phyloP scores from a whole-genome alignment of 2,888 invertebrate genomes.

The Malacosoma neustria region DNA sequence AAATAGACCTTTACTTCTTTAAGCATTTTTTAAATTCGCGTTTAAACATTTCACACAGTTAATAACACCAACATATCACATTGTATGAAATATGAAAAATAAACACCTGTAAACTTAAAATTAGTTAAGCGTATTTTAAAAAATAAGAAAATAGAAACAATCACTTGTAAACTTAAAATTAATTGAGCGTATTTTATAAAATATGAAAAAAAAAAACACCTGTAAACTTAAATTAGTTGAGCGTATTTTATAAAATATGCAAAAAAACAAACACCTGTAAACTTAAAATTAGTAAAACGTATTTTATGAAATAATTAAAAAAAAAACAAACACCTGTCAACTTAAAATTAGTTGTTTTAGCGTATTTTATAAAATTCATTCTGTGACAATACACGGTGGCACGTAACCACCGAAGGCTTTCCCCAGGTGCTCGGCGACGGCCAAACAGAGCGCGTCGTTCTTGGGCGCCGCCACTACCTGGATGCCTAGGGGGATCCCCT shows the following conservation, averaged over 20 bases:
- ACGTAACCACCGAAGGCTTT: slow-evolving; percentile 81
- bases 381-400: slow-evolving; percentile 56
- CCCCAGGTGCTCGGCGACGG: slow-evolving; percentile 82
- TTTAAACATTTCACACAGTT: too few relatives aligned
- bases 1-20: too few relatives aligned
- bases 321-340: too few relatives aligned
- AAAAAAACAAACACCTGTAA: not conserved
- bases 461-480: slow-evolving; percentile 84
- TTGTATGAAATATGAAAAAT: not conserved
- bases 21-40: too few relatives aligned
- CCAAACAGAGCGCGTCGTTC: slow-evolving; percentile 82
- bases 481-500: slow-evolving; percentile 85
- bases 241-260: not conserved
- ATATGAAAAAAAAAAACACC: not conserved
- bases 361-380: too few relatives aligned
- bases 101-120: not conserved
- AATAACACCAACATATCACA: too few relatives aligned
- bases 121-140: not conserved
- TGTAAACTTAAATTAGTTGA: not conserved
- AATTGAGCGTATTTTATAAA: too few relatives aligned
- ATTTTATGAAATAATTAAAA: not conserved
- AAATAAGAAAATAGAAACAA: not conserved
- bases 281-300: not conserved
- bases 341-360: too few relatives aligned
- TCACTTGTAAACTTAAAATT: too few relatives aligned